These are phyloP conservation scores for Alcis repandata DNA, from an alignment of 2,888 invertebrate species.

Conservation along the genomic window DNA sequence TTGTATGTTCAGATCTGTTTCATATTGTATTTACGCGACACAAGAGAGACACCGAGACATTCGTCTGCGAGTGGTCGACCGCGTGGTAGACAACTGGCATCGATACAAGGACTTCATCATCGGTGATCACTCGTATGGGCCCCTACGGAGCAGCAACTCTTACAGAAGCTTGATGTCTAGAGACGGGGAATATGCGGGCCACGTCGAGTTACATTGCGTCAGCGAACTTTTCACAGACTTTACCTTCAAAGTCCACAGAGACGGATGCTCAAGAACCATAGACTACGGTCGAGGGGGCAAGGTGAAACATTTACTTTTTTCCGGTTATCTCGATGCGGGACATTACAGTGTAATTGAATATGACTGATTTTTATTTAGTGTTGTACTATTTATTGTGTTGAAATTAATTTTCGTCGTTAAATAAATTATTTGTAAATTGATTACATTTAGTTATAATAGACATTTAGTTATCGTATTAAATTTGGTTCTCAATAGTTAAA, in stretches of 20 bases:
- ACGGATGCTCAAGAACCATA: slow-evolving; percentile 65
- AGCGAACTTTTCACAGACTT: slow-evolving; percentile 72
- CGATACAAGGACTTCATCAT: slow-evolving; percentile 78
- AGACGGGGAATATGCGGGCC: slow-evolving; percentile 79
- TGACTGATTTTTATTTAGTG: slow-evolving; percentile 43
- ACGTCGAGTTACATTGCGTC: slow-evolving; percentile 74
- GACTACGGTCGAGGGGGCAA: slow-evolving; percentile 73
- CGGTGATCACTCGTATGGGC: slow-evolving; percentile 74
- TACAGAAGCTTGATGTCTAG: slow-evolving; percentile 70
- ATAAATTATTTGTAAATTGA: background rate
- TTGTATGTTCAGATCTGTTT: slow-evolving; percentile 76
- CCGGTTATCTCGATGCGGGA: slow-evolving; percentile 75
- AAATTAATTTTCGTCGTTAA: slow-evolving; percentile 1
- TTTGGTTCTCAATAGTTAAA: too few species aligned
- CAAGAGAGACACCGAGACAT: slow-evolving; percentile 77
- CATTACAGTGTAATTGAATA: slow-evolving; percentile 80
- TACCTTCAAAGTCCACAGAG: slow-evolving; percentile 74
- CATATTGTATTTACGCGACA: slow-evolving; percentile 71
- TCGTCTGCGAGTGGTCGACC: slow-evolving; percentile 66
- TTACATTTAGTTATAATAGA: too few species aligned
- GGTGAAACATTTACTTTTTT: slow-evolving; percentile 74
- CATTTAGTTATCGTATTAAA: too few species aligned
- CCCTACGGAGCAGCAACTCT: slow-evolving; percentile 57
- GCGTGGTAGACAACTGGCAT: slow-evolving; percentile 72
- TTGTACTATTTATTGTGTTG: slow-evolving; percentile 19